These are phyloP conservation scores for Erebia aethiops DNA, from an alignment of 2,888 invertebrate genomes.

Conservation along the genomic window DNA sequence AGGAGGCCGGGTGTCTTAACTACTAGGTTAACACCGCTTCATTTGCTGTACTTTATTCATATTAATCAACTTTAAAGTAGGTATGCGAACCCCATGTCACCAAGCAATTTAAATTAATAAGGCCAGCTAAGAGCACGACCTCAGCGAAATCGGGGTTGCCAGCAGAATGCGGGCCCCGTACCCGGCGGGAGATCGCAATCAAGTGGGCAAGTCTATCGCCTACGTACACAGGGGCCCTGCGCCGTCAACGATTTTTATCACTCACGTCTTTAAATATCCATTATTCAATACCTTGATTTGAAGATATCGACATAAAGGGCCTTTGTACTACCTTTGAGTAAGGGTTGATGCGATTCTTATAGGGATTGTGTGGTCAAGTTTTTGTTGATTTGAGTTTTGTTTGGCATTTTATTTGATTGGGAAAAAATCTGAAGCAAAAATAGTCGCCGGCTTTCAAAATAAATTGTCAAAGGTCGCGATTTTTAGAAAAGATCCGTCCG, in stretches of 20 bases:
- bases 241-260: constrained; percentile 66
- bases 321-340: constrained; percentile 26
- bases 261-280: constrained; percentile 67
- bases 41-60: too few species aligned
- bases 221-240: constrained; percentile 50
- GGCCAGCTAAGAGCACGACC: constrained; percentile 23
- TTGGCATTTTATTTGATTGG: not conserved
- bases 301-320: constrained; percentile 35
- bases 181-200: constrained; percentile 60
- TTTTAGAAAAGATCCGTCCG: not conserved
- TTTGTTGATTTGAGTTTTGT: constrained; percentile 5
- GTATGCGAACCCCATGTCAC: not conserved
- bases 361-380: constrained; percentile 22
- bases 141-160: constrained; percentile 39
- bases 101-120: constrained; percentile 27
- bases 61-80: constrained; percentile 5
- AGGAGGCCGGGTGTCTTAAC: too few species aligned
- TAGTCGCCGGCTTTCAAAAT: not conserved
- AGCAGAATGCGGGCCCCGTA: constrained; percentile 52
- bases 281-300: constrained; percentile 48
- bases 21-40: too few species aligned
- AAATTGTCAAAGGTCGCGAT: too few species aligned
- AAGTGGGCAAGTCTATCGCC: constrained; percentile 57
- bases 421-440: not conserved
- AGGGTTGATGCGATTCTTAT: constrained; percentile 25